Conservation (phyloP, 2,113 vertebrate genomes). For the Phyllostomus hastatus region DNA sequence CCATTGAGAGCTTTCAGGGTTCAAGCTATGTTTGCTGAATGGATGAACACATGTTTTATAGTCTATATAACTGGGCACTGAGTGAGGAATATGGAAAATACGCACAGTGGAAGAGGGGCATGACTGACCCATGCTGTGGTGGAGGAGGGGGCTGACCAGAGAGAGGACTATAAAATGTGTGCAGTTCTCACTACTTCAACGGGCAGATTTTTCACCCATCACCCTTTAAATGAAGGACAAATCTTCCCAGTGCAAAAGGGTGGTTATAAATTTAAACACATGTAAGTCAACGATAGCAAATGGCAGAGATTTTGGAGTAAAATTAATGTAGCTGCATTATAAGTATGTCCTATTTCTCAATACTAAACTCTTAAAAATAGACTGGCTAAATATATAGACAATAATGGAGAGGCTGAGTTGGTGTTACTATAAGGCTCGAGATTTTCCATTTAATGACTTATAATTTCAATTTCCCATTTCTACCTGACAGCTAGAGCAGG, state of each 20-base stretch:
- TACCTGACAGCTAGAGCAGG: neutral
- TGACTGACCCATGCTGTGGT: neutral
- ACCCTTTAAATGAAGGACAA: slow-evolving; percentile 37
- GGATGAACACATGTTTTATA: neutral
- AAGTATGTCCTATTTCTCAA: slow-evolving; percentile 62
- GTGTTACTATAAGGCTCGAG: slow-evolving; percentile 23
- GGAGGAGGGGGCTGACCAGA: too few relatives aligned
- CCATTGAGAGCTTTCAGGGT: neutral
- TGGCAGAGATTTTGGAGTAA: slow-evolving; percentile 17
- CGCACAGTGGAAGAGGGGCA: neutral
- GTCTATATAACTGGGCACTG: neutral
- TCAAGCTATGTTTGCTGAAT: neutral
- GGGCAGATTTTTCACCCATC: neutral
- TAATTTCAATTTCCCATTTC: slow-evolving; percentile 61
- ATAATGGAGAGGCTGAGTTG: slow-evolving; percentile 56
- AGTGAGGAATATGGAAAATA: neutral
- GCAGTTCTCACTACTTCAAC: neutral
- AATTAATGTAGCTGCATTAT: slow-evolving; percentile 60
- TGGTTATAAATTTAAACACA: slow-evolving; percentile 53
- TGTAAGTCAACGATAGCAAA: slow-evolving; percentile 38
- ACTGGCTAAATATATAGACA: slow-evolving; percentile 61
- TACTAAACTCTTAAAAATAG: slow-evolving; percentile 69
- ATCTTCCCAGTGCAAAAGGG: neutral
- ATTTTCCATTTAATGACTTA: slow-evolving; percentile 59
- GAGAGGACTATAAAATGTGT: neutral